phyloP scores from a whole-genome alignment of 2,113 vertebrate species.

The Chrysemys picta region DNA sequence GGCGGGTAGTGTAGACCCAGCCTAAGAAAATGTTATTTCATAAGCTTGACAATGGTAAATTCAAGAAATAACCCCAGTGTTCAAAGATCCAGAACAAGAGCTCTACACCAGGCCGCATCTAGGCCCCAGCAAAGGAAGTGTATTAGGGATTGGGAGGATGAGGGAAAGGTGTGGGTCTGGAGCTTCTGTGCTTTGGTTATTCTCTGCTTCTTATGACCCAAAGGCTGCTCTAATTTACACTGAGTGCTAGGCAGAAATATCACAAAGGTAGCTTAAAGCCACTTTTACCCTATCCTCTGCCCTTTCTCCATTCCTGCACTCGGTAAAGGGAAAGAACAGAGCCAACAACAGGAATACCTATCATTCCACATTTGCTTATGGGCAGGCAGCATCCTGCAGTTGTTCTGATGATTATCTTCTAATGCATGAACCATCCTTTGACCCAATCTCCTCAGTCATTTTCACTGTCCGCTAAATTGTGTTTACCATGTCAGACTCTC shows the following conservation, averaged over 20 bases:
- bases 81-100: background rate
- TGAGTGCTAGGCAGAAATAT: background rate
- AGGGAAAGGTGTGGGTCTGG: rapidly evolving
- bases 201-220: rapidly evolving
- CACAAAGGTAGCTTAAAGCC: background rate
- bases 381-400: conserved; percentile 50
- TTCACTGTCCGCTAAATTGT: conserved; percentile 60
- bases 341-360: background rate
- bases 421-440: conserved; percentile 53
- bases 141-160: rapidly evolving
- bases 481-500: conserved; percentile 66
- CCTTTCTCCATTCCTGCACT: background rate
- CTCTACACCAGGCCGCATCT: rapidly evolving
- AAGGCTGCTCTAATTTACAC: background rate
- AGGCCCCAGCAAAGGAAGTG: rapidly evolving
- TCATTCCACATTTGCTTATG: conserved; percentile 64
- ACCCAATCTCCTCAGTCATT: conserved; percentile 50
- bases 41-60: background rate
- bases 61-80: background rate
- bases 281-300: background rate
- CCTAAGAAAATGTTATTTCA: background rate
- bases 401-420: conserved; percentile 60
- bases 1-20: too few relatives aligned
- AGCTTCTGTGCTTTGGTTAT: background rate
- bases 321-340: background rate